These are phyloP conservation scores for Rafetus swinhoei DNA, from an alignment of 2,113 vertebrate species.

Conservation along the genomic window DNA sequence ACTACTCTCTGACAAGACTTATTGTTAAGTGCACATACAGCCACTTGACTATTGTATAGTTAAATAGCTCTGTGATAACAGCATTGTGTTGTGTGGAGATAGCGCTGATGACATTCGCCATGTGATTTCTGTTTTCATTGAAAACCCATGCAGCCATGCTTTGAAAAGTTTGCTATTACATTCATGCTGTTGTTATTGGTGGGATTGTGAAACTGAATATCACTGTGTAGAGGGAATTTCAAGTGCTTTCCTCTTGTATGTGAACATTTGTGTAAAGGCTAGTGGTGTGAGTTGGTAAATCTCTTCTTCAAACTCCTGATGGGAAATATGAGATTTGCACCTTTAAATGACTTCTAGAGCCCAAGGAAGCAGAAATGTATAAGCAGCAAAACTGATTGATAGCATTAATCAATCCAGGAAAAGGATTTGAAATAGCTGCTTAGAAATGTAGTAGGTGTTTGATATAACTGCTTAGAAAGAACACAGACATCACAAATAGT, in stretches of 20 bases:
- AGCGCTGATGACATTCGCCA: background rate
- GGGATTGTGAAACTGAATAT: background rate
- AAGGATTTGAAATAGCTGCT: background rate
- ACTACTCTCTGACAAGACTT: background rate
- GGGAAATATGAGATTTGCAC: background rate
- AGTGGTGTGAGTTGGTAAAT: background rate
- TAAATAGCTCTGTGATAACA: background rate
- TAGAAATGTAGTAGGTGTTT: background rate
- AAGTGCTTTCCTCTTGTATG: background rate
- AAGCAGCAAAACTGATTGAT: no score
- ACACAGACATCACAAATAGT: background rate
- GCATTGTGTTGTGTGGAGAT: background rate
- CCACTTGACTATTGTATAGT: slow-evolving; percentile 5
- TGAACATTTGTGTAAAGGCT: background rate
- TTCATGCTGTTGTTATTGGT: background rate
- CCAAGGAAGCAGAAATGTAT: background rate
- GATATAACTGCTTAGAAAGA: background rate
- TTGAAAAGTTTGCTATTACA: background rate
- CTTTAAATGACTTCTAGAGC: background rate
- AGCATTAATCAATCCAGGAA: background rate
- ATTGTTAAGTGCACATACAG: background rate
- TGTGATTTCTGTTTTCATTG: background rate
- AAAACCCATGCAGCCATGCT: background rate
- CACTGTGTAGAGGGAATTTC: background rate
- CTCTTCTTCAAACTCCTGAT: background rate